phyloP scores from a whole-genome alignment of 2,797 vertebrate genomes.

The Babyrousa celebensis region DNA sequence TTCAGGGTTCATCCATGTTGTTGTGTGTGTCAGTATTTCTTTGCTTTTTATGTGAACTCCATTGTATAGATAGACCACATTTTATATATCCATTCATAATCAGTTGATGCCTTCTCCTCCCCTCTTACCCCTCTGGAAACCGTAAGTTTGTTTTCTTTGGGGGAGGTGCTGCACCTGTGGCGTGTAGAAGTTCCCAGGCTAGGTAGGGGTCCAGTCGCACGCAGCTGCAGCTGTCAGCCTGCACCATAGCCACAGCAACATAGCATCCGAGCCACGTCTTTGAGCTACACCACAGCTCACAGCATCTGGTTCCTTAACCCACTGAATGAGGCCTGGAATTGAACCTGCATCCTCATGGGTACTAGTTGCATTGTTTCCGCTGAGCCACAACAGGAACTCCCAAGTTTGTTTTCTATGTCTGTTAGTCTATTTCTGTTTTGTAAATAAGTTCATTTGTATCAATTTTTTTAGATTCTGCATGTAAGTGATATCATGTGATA shows the following conservation, averaged over 20 bases:
- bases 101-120: background rate
- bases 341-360: no score
- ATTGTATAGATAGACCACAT: background rate
- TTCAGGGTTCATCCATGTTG: background rate
- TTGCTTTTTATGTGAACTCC: background rate
- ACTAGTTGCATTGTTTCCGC: no score
- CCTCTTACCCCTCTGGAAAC: background rate
- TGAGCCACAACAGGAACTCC: no score
- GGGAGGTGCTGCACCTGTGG: no score
- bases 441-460: background rate
- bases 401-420: background rate
- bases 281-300: no score
- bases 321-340: no score
- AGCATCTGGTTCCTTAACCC: no score
- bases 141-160: background rate
- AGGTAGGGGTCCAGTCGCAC: no score
- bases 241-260: no score
- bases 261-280: no score
- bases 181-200: no score
- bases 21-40: background rate
- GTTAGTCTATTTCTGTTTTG: background rate
- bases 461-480: background rate
- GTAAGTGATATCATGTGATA: background rate
- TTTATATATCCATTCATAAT: background rate
- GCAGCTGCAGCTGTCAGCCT: no score